A percentile compares a stretch with the other conserved stretches of the same genome.
Evolutionary conservation across 2,888 invertebrate species (phyloP).

Genomic region (Carpatolechia fugitivella): DNA sequence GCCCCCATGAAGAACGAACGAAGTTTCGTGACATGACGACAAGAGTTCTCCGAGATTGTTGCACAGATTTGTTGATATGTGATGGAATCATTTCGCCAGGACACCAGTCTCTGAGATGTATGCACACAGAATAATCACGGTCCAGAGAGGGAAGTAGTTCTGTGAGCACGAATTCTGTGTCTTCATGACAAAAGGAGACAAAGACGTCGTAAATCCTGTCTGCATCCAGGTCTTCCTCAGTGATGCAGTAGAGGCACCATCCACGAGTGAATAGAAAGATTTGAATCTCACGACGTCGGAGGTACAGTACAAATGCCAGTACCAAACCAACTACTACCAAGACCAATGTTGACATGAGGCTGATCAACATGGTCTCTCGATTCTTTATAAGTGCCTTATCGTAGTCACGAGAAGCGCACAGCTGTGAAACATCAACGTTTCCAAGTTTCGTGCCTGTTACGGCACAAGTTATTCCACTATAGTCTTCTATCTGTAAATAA

Average conservation of each 20-base stretch:
- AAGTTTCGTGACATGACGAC: conserved; percentile 35
- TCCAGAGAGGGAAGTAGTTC: conserved; percentile 82
- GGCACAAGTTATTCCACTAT: background rate
- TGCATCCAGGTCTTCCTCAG: conserved; percentile 2
- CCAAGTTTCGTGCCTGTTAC: background rate
- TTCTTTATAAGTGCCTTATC: background rate
- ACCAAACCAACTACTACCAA: background rate
- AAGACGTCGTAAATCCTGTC: conserved; percentile 84
- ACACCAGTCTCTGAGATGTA: conserved; percentile 87
- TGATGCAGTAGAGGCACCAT: background rate
- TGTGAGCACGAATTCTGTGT: conserved; percentile 84
- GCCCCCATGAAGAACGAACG: conserved; percentile 75
- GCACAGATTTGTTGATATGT: conserved; percentile 85
- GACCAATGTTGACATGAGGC: background rate
- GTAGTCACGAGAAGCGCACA: background rate
- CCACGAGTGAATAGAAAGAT: background rate
- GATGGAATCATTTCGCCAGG: conserved; percentile 86
- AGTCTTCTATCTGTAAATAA: background rate
- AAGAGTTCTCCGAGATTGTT: conserved; percentile 72
- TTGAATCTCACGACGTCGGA: background rate
- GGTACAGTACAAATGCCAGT: background rate
- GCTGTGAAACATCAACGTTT: background rate
- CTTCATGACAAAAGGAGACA: conserved; percentile 87
- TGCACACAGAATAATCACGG: conserved; percentile 73
- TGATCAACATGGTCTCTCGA: background rate